Percentiles rank a stretch among this genome's conserved stretches.
These are phyloP conservation scores for Gobionotothen gibberifrons DNA, from an alignment of 2,797 vertebrate genomes.

Conservation along the genomic window DNA sequence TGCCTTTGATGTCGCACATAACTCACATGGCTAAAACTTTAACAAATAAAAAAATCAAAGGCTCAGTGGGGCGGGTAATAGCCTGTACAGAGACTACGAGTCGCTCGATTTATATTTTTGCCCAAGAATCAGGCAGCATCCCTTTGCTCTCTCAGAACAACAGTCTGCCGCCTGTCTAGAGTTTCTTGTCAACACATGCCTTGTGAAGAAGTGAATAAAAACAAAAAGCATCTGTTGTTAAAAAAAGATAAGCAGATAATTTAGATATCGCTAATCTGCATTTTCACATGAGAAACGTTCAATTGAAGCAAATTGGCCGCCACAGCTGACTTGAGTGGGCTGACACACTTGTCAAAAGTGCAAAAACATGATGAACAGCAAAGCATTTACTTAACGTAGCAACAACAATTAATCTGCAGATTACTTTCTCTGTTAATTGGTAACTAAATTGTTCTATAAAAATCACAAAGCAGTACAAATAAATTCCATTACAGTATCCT, in stretches of 20 bases:
- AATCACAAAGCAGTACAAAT: too few relatives aligned
- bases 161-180: conserved; percentile 50
- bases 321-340: neutral
- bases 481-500: too few relatives aligned
- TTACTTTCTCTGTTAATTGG: neutral
- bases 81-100: conserved; percentile 10
- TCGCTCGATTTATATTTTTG: conserved; percentile 52
- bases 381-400: neutral
- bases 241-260: conserved; percentile 69
- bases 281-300: conserved; percentile 50
- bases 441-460: neutral
- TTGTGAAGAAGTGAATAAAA: conserved; percentile 59
- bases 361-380: neutral
- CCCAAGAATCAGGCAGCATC: conserved; percentile 25
- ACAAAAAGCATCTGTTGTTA: conserved; percentile 70
- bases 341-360: neutral
- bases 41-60: conserved; percentile 29
- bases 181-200: conserved; percentile 75
- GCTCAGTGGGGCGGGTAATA: conserved; percentile 32
- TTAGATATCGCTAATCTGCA: conserved; percentile 41
- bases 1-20: conserved; percentile 53
- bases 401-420: neutral
- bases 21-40: conserved; percentile 54
- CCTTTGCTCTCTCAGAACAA: conserved; percentile 25
- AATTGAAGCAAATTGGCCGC: neutral